Evolutionary conservation across 2,113 vertebrate species (phyloP).

Genomic region (Stigmatopora nigra): DNA sequence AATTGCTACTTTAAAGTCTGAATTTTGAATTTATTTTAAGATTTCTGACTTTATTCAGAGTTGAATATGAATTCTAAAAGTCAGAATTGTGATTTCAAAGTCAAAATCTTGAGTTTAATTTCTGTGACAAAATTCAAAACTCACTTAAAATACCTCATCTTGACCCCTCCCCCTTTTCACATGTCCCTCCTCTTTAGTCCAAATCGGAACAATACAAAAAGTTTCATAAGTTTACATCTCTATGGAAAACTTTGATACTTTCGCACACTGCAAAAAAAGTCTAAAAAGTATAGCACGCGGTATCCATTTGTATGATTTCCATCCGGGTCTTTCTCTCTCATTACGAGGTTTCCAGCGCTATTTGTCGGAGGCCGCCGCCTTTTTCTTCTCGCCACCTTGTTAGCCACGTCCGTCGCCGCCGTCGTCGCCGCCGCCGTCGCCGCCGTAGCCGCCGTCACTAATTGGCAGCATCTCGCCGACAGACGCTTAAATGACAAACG

Average conservation of each 20-base stretch:
- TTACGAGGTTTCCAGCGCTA: neutral
- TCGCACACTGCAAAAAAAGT: neutral
- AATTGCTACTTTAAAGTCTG: too few relatives aligned
- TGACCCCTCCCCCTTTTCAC: too few relatives aligned
- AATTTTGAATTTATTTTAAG: too few relatives aligned
- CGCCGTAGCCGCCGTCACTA: neutral
- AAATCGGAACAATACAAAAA: too few relatives aligned
- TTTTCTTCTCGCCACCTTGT: slow-evolving; percentile 1
- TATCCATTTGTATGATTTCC: neutral
- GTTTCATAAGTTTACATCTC: neutral
- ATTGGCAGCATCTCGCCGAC: slow-evolving; percentile 3
- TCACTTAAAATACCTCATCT: too few relatives aligned
- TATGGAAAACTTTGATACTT: neutral
- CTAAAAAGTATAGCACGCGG: neutral
- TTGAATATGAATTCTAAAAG: too few relatives aligned
- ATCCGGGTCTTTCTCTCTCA: slow-evolving; percentile 1
- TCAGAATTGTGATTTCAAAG: too few relatives aligned
- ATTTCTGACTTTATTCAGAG: too few relatives aligned
- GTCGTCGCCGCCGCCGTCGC: neutral
- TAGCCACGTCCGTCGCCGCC: neutral
- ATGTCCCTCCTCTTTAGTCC: too few relatives aligned
- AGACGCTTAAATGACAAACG: slow-evolving; percentile 8
- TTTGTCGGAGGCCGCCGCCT: neutral
- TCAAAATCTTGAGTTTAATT: too few relatives aligned
- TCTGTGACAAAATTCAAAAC: too few relatives aligned